Conservation (phyloP, 2,113 vertebrate genomes). For the Etheostoma spectabile region DNA sequence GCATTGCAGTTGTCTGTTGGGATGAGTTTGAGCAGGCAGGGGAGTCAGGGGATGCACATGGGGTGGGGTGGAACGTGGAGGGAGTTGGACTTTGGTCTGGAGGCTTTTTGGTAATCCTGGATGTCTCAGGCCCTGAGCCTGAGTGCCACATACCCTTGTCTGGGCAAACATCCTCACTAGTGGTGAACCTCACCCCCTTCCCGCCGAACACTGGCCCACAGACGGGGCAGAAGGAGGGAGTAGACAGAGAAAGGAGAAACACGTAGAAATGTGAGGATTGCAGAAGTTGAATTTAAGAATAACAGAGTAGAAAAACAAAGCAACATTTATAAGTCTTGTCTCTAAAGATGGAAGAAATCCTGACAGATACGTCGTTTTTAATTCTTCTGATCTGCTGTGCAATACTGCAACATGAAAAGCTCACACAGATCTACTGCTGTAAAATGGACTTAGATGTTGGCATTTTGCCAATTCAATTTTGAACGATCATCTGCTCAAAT, state of each 20-base stretch:
- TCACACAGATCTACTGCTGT: not conserved
- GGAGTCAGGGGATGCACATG: constrained; percentile 75
- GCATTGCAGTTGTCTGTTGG: constrained; percentile 61
- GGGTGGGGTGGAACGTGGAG: constrained; percentile 54
- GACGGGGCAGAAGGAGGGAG: constrained; percentile 74
- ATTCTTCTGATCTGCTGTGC: not conserved
- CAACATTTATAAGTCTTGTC: constrained; percentile 34
- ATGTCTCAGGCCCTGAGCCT: constrained; percentile 71
- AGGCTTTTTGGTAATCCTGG: constrained; percentile 69
- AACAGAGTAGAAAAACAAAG: constrained; percentile 60
- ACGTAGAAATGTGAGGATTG: constrained; percentile 67
- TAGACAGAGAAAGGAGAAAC: constrained; percentile 74
- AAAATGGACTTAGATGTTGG: constrained; percentile 22
- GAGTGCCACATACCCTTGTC: constrained; percentile 96
- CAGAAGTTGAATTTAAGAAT: constrained; percentile 49
- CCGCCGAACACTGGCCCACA: constrained; percentile 95
- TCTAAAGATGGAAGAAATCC: not conserved
- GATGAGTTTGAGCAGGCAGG: constrained; percentile 76
- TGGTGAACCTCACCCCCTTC: constrained; percentile 98
- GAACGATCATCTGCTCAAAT: constrained; percentile 59
- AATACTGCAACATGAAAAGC: constrained; percentile 12
- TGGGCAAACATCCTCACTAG: constrained; percentile 99
- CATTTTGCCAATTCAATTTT: constrained; percentile 54
- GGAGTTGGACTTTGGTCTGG: constrained; percentile 67
- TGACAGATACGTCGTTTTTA: not conserved